Conservation (phyloP, 1,140 invertebrate genomes). For the Diachasmimorpha longicaudata region DNA sequence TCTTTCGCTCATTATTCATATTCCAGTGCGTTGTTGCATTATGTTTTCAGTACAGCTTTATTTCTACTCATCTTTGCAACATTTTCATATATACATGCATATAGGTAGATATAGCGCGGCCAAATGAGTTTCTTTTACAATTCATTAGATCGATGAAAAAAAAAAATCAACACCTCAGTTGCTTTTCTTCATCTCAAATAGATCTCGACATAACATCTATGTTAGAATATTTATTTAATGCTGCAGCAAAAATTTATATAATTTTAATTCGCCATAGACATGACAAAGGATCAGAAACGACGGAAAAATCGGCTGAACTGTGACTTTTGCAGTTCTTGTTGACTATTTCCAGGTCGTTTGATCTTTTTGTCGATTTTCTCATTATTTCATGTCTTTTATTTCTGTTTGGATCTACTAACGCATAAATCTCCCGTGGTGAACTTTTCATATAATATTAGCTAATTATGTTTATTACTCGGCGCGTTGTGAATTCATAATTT, state of each 20-base stretch:
- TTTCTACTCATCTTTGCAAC: not conserved
- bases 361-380: not conserved
- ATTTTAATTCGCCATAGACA: slow-evolving; percentile 23
- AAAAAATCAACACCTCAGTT: slow-evolving; percentile 9
- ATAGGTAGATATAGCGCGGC: not conserved
- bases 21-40: slow-evolving; percentile 44
- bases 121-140: slow-evolving; percentile 4
- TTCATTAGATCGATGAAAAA: slow-evolving; percentile 6
- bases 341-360: not conserved
- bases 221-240: slow-evolving; percentile 31
- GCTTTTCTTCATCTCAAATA: slow-evolving; percentile 9
- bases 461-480: slow-evolving; percentile 26
- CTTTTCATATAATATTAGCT: slow-evolving; percentile 13
- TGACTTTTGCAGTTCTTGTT: not conserved
- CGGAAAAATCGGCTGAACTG: slow-evolving; percentile 10
- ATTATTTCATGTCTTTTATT: not conserved
- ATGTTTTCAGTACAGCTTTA: slow-evolving; percentile 18
- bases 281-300: not conserved
- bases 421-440: not conserved
- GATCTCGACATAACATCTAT: slow-evolving; percentile 32
- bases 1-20: slow-evolving; percentile 35
- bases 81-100: slow-evolving; percentile 1
- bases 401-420: not conserved
- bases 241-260: slow-evolving; percentile 36
- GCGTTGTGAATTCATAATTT: not conserved